Conservation (phyloP, 2,888 invertebrate genomes). For the Ariolimax columbianus region DNA sequence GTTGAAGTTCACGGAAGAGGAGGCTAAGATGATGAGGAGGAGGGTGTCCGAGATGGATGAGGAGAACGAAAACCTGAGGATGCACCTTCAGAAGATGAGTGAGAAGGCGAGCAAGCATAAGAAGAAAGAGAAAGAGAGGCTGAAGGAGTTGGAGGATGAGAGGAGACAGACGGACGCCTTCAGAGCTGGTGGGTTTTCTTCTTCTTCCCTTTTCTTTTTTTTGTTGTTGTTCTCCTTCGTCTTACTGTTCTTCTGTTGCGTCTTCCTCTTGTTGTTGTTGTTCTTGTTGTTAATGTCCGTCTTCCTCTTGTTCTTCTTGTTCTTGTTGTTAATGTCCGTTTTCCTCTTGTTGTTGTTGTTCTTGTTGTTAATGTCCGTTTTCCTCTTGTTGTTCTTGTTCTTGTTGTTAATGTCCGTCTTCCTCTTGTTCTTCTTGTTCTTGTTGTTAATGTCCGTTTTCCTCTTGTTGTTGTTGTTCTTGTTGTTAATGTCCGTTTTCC, state of each 20-base stretch:
- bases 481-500: no score
- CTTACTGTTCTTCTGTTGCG: neutral
- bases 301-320: neutral
- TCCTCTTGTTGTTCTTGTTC: no score
- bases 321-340: no score
- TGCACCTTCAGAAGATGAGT: conserved; percentile 97
- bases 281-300: neutral
- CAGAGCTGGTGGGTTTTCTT: conserved; percentile 29
- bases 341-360: no score
- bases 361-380: no score
- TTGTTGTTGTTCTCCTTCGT: no score
- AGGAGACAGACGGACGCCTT: conserved; percentile 7
- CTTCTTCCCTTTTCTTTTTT: no score
- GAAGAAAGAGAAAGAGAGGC: conserved; percentile 53
- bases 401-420: no score
- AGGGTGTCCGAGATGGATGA: conserved; percentile 92
- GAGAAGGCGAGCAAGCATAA: conserved; percentile 53
- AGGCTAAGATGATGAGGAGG: conserved; percentile 83
- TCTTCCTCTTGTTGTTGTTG: neutral
- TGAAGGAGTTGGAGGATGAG: conserved; percentile 41
- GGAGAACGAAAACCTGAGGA: conserved; percentile 96
- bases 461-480: no score
- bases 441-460: no score
- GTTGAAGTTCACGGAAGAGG: conserved; percentile 93
- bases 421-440: no score